Percentiles rank a stretch among this genome's conserved stretches.
phyloP scores from a whole-genome alignment of 2,797 vertebrate species.

The Loris lydekkerianus region DNA sequence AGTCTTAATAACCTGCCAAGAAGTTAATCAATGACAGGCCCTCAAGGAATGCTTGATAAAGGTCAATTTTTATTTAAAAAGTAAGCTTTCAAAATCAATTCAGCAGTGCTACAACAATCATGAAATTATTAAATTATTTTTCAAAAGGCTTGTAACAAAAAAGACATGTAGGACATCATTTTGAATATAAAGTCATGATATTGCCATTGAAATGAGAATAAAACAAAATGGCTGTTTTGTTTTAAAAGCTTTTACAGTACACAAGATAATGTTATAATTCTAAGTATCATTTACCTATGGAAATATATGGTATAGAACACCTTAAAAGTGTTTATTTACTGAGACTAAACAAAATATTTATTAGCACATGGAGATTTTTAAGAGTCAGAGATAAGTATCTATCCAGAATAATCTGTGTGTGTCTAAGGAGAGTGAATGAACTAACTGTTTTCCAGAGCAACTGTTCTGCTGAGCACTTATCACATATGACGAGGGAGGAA shows the following conservation, averaged over 20 bases:
- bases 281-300: neutral
- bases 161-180: constrained; percentile 53
- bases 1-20: constrained; percentile 63
- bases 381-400: constrained; percentile 36
- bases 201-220: constrained; percentile 45
- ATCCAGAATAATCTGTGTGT: constrained; percentile 2
- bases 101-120: constrained; percentile 30
- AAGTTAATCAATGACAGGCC: constrained; percentile 63
- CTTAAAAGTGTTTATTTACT: neutral
- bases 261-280: constrained; percentile 35
- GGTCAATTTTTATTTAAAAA: constrained; percentile 78
- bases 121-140: constrained; percentile 64
- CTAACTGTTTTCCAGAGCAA: neutral
- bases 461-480: neutral
- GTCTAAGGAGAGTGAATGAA: neutral
- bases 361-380: constrained; percentile 3
- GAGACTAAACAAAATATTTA: constrained; percentile 34
- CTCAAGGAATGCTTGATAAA: constrained; percentile 72
- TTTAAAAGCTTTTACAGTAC: neutral
- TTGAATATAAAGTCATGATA: constrained; percentile 52
- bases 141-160: constrained; percentile 52
- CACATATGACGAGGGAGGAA: neutral
- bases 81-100: constrained; percentile 68
- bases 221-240: neutral
- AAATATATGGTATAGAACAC: neutral